Base-by-base conservation (phyloP, 2,888 invertebrate species). In the Lucinisca nassula region DNA sequence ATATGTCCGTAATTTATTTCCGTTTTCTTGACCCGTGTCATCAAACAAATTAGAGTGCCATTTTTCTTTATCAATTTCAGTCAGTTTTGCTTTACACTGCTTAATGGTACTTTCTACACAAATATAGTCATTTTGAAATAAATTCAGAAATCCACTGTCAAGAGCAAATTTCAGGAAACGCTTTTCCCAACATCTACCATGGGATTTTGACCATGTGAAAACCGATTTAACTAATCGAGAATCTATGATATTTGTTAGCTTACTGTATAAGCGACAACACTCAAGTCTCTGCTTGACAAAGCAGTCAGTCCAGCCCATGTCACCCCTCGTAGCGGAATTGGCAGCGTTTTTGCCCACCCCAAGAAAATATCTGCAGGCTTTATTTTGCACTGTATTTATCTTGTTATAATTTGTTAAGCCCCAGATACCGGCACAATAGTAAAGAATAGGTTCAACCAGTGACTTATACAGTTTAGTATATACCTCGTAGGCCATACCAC, bases 1-100 rank as follows among this genome's bases (percentile, higher is more conserved):
- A 32, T 79, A 67, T 45, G 70, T 79, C 6, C 79, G 38, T 32
- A 79, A 49, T 45, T 79, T 79, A 37, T 79, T 67, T 6, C 79
- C 40, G 27, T 49, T 37, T 61, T 8, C 24, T n/a, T 49, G 24
- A 14, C 45, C 30, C 4, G 21, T 67, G 17, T 55, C 70, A 38
- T 70, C 37, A 72, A 72, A 72, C 21, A 72, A 40, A 24, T 72
- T 6, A 12, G 21, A 21, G 3, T 72, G 12, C 72, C 72, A 72
- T 12, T 72, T 72, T 24, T 32, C 72, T 72, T 40, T 72, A 37
- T 72, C 72, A 3, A 12, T 37, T 4, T 37, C 40, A n/a, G 21
- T 37, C 30, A 37, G 38, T 37, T 72, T 72, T 24, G 24, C 3
- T 72, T 72, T 72, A n/a, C 37, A 37, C 21, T 32, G 35, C 37